Base-by-base conservation (phyloP, 1,140 invertebrate genomes). In the Tetramorium simillimum region DNA sequence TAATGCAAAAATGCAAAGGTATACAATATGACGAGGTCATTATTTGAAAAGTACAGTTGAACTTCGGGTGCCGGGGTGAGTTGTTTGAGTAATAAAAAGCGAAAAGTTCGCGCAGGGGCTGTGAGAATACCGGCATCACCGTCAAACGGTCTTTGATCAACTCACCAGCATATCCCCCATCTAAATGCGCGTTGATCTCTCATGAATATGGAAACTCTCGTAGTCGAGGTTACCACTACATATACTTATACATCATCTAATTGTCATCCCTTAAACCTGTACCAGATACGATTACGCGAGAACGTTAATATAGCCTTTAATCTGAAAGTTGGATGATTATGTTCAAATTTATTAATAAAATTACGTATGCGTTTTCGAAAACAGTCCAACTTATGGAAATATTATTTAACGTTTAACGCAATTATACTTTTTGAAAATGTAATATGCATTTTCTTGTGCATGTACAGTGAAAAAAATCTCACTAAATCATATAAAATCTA, bases 1-100 rank as follows among this genome's bases (percentile, higher is more conserved):
- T 91, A 92, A 92, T 93, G 93, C 86, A 94, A 92, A 94, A 93
- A 94, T 94, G 93, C 92, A 94, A 94, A 94, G 89, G 90, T 94
- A 94, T 94, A 94, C 93, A 94, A 94, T 93, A 93, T 92, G 92
- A 91, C 84, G 84, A 89, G 92, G 87, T 94, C 93, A 94, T 94
- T 94, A 94, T 94, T 94, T 91, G 91, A 94, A 94, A 94, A 92
- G 93, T 92, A 94, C 91, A 92, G 91, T 91, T 91, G 91, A 92
- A 87, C 87, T 89, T 87, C 84, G 91, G 80, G 73, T 87, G 84
- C 73, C 80, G 87, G 88, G 67, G 76, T 69, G 88, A 87, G 90
- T 90, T 91, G 92, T 92, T 93, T 89, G 91, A 94, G 92, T 93
- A 92, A 92, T 91, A 90, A 92, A 90, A 88, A 94, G 87, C 85